Conservation (phyloP, 2,113 vertebrate genomes). For the Pimephales promelas region DNA sequence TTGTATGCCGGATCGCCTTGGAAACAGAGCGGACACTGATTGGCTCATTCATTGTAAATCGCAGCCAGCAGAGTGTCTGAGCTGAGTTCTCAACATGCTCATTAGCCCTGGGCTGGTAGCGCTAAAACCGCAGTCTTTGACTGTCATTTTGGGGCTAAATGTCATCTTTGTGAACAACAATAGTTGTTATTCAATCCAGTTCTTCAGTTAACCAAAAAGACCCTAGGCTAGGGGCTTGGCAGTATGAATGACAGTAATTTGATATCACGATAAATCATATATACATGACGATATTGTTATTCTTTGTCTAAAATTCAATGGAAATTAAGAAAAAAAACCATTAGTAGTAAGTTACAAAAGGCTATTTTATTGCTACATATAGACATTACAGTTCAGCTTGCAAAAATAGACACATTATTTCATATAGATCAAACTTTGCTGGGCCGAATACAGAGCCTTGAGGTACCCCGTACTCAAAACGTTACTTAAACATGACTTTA, state of each 20-base stretch:
- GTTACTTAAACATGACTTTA: background rate
- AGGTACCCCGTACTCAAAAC: background rate
- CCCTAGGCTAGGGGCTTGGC: background rate
- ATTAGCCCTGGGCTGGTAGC: background rate
- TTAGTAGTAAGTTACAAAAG: background rate
- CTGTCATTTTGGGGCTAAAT: background rate
- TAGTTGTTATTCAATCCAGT: slow-evolving; percentile 1
- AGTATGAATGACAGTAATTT: background rate
- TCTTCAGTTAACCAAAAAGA: background rate
- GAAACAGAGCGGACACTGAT: background rate
- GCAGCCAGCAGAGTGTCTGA: too few species aligned
- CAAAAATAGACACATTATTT: background rate
- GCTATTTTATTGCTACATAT: background rate
- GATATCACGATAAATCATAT: background rate
- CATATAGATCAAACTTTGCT: background rate
- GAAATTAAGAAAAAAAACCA: background rate
- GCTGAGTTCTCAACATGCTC: background rate
- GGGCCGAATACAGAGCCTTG: background rate
- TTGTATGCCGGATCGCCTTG: background rate
- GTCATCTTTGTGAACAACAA: background rate
- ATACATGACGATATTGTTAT: background rate
- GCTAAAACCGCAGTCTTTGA: background rate
- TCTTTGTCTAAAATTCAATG: background rate
- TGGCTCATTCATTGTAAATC: background rate
- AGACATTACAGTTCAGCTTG: background rate